Base-by-base conservation (phyloP, 2,113 vertebrate genomes). In the Colaptes auratus region DNA sequence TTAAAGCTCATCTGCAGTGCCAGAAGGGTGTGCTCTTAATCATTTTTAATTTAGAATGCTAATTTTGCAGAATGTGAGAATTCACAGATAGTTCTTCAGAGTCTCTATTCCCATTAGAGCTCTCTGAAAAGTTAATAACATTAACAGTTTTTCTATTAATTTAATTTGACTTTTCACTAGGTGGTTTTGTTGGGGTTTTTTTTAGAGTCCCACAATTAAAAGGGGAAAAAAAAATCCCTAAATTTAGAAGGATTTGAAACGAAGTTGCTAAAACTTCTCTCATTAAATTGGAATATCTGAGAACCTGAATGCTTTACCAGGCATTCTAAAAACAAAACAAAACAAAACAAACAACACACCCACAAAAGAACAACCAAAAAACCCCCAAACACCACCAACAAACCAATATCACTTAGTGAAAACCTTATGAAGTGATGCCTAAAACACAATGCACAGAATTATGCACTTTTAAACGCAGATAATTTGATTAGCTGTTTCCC, bases 41-140 rank as follows among this genome's bases (percentile, higher is more conserved):
- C 2, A 79, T 82, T 90, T 93, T 90, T 90, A 89, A 90, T 82
- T 89, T 61, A 89, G 70, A 90, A 88, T 52, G 56, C 9, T 82
- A 76, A 90, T 92, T 93, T 84, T 88, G 77, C 24, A 89, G 35
- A 90, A 72, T 36, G 16, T 75, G 59, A 87, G n/a, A 92, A 86
- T 75, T 93, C 52, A 59, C 44, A 89, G 35, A 80, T 16, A 71
- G 52, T 30, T 89, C 50, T 72, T 92, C 73, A 92, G 7, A 65
- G n/a, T 15, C 7, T 55, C 52, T 69, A n/a, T 66, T 66, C 63
- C 46, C 71, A 72, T 20, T 61, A 69, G 46, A 61, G 9, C n/a
- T 48, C 21, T 42, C 56, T 70, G 55, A 76, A 70, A 82, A 83
- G 33, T 72, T 89, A 94, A 75, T 69, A 88, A 36, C 18, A 77